Percentiles rank a stretch among this genome's conserved stretches.
Conservation (phyloP, 1,140 invertebrate genomes). For the Eriocheir sinensis region DNA sequence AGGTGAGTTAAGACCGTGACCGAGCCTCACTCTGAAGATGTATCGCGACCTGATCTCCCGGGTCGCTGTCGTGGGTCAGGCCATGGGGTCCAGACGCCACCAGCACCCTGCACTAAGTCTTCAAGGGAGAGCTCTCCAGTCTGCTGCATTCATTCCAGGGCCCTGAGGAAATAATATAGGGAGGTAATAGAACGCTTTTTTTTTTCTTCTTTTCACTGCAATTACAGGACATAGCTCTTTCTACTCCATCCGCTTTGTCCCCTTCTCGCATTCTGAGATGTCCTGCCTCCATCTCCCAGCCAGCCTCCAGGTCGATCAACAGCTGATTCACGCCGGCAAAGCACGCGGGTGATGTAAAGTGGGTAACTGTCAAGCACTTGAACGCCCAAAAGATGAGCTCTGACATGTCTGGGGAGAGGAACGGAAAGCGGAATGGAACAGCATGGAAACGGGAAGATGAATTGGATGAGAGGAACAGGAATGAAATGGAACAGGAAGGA, state of each 20-base stretch:
- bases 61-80: conserved; percentile 84
- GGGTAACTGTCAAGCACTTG: neutral
- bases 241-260: no score
- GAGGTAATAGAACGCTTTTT: no score
- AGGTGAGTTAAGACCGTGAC: no score
- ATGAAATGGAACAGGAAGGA: no score
- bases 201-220: no score
- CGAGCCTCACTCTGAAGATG: conserved; percentile 82
- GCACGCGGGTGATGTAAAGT: neutral
- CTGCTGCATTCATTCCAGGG: conserved; percentile 59
- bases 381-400: neutral
- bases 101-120: conserved; percentile 83
- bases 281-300: neutral
- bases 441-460: no score
- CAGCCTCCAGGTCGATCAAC: neutral
- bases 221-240: no score
- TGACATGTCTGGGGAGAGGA: neutral
- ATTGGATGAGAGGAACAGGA: no score
- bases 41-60: conserved; percentile 84
- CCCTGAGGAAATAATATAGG: conserved; percentile 50
- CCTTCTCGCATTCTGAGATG: neutral
- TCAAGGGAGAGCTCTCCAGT: conserved; percentile 45
- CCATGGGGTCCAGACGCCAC: conserved; percentile 84
- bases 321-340: neutral
- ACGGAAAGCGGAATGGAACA: no score